These are phyloP conservation scores for Macropodus opercularis DNA, from an alignment of 2,797 vertebrate species.

Conservation along the genomic window DNA sequence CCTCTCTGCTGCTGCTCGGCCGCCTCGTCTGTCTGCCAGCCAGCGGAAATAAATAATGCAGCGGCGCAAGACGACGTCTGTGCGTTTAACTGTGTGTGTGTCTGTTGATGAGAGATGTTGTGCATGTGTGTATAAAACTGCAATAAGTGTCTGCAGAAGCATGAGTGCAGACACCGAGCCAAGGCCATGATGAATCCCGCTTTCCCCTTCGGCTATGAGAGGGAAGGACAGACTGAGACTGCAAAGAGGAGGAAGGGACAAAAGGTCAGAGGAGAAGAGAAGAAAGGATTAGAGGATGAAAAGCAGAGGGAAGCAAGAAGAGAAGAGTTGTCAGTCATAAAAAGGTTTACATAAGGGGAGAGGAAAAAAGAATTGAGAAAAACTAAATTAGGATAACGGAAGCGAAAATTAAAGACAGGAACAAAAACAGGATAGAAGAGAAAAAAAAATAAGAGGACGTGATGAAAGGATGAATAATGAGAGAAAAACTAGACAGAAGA, in stretches of 20 bases:
- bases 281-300: neutral
- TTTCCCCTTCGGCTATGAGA: constrained; percentile 46
- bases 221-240: constrained; percentile 52
- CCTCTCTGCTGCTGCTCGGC: constrained; percentile 42
- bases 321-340: neutral
- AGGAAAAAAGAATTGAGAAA: neutral
- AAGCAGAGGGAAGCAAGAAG: no score
- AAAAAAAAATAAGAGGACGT: neutral
- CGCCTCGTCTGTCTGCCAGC: constrained; percentile 45
- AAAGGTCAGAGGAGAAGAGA: neutral
- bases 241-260: neutral
- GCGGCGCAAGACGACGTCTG: constrained; percentile 18
- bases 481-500: no score
- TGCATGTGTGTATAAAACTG: neutral
- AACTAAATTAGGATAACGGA: no score
- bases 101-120: neutral
- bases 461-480: neutral
- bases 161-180: constrained; percentile 19
- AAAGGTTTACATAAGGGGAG: neutral
- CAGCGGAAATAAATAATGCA: constrained; percentile 65
- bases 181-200: constrained; percentile 56
- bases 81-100: neutral
- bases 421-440: neutral
- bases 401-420: neutral
- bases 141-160: neutral